These are phyloP conservation scores for Drosophila melanosoma DNA, from an alignment of 2,888 invertebrate species.

Conservation along the genomic window DNA sequence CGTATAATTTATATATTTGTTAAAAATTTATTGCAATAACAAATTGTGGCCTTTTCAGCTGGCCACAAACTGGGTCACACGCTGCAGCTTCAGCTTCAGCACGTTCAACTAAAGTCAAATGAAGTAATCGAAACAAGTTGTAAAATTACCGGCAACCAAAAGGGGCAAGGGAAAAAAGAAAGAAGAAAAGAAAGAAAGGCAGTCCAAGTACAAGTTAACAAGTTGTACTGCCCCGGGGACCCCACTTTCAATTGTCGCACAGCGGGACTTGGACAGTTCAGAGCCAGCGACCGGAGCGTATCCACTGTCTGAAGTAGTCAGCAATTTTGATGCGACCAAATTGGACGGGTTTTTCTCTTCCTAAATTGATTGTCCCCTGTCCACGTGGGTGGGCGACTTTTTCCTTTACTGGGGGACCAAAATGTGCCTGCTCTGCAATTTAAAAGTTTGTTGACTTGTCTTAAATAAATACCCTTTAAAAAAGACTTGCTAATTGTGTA, in stretches of 20 bases:
- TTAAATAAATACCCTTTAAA: neutral
- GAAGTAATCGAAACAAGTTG: constrained; percentile 70
- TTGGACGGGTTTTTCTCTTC: constrained; percentile 44
- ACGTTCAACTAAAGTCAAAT: constrained; percentile 45
- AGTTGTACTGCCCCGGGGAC: constrained; percentile 58
- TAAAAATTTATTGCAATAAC: constrained; percentile 41
- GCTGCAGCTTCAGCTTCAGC: constrained; percentile 31
- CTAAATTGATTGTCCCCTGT: constrained; percentile 56
- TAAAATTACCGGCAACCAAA: constrained; percentile 27
- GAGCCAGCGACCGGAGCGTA: neutral
- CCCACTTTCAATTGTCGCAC: constrained; percentile 76
- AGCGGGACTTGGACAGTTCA: constrained; percentile 42
- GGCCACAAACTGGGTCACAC: constrained; percentile 47
- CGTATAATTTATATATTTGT: constrained; percentile 31
- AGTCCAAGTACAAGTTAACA: constrained; percentile 65
- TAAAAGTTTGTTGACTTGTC: constrained; percentile 39
- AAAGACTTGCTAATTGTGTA: neutral
- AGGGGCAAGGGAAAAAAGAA: neutral
- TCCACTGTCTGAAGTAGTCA: constrained; percentile 25
- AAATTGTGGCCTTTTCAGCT: constrained; percentile 44
- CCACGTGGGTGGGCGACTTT: constrained; percentile 59
- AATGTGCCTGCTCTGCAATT: constrained; percentile 21
- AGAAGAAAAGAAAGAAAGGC: constrained; percentile 26
- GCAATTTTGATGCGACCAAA: constrained; percentile 65
- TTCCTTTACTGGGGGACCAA: constrained; percentile 7